Percentiles rank a stretch among this genome's conserved stretches.
phyloP scores from a whole-genome alignment of 2,797 vertebrate genomes.

The Urophycis tenuis region DNA sequence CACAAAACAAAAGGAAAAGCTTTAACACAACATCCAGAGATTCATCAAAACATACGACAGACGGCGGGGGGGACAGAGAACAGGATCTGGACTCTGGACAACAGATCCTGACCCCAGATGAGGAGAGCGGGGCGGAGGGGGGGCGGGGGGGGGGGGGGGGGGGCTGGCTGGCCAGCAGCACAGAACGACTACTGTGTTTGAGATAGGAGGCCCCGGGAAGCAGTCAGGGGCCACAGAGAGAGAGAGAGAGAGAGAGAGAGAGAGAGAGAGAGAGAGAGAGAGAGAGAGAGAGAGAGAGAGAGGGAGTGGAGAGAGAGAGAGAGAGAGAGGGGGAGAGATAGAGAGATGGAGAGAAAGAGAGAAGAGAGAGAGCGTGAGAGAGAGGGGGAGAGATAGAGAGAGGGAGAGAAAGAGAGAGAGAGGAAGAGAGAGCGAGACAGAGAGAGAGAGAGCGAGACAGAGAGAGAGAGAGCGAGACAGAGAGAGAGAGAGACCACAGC shows the following conservation, averaged over 20 bases:
- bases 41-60: too few relatives aligned
- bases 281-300: slow-evolving; percentile 35
- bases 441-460: slow-evolving; percentile 18
- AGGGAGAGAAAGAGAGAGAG: too few relatives aligned
- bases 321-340: slow-evolving; percentile 42
- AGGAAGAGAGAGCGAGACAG: too few relatives aligned
- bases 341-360: background rate
- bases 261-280: slow-evolving; percentile 33
- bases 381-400: too few relatives aligned
- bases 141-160: too few relatives aligned
- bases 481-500: slow-evolving; percentile 8
- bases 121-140: too few relatives aligned
- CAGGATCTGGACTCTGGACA: too few relatives aligned
- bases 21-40: too few relatives aligned
- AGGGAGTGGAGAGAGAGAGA: slow-evolving; percentile 20
- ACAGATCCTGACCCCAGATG: background rate
- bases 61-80: too few relatives aligned
- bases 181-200: slow-evolving; percentile 35
- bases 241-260: background rate
- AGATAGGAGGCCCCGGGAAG: slow-evolving; percentile 46
- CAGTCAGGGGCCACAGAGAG: slow-evolving; percentile 24
- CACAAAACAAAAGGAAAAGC: too few relatives aligned
- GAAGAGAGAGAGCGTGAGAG: background rate
- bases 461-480: slow-evolving; percentile 41
- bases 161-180: slow-evolving; percentile 6